Percentiles rank a stretch among this genome's conserved stretches.
Conservation (phyloP, 2,888 invertebrate species). For the Disparrhopalites patrizii region DNA sequence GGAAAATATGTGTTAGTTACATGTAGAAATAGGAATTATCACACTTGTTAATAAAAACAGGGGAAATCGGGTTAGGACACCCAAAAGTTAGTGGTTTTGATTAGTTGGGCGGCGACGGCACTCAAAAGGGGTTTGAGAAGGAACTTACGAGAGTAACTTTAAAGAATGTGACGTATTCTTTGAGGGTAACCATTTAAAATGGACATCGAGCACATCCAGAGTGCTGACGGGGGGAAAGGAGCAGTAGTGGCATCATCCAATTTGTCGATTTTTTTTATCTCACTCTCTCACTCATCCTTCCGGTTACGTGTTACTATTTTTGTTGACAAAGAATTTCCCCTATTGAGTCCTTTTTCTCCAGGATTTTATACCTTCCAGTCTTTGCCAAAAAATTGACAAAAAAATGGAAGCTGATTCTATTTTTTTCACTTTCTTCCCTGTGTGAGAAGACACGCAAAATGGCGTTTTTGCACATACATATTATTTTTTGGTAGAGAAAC, state of each 20-base stretch:
- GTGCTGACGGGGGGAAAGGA: slow-evolving; percentile 2
- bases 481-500: no score
- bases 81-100: background rate
- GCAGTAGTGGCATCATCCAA: slow-evolving; percentile 15
- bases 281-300: slow-evolving; percentile 3
- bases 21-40: background rate
- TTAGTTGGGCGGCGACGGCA: no score
- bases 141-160: slow-evolving; percentile 45
- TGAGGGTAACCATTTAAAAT: slow-evolving; percentile 43
- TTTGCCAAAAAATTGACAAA: background rate
- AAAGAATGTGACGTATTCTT: slow-evolving; percentile 37
- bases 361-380: no score
- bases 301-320: background rate
- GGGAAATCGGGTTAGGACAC: no score
- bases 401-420: no score
- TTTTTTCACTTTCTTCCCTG: background rate
- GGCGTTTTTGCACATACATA: no score
- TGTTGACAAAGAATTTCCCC: background rate
- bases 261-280: slow-evolving; percentile 6
- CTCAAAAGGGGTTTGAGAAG: no score
- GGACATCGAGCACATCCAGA: background rate
- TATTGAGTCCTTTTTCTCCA: slow-evolving; percentile 7
- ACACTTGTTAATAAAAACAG: background rate
- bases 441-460: background rate
- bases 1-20: no score